phyloP scores from a whole-genome alignment of 2,113 vertebrate species.

The Sitta europaea region DNA sequence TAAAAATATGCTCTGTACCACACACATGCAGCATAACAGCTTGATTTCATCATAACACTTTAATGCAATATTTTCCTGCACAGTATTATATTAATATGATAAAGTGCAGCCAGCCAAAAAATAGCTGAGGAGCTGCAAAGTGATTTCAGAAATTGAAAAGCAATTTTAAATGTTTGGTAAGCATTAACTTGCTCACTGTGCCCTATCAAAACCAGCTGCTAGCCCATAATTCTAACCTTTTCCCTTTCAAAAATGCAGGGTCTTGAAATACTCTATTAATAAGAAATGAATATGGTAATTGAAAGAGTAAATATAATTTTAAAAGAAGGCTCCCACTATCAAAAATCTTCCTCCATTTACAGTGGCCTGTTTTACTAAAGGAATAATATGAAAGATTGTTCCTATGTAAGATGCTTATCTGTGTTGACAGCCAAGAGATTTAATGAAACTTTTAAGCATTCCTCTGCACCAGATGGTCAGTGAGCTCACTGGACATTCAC shows the following conservation, averaged over 20 bases:
- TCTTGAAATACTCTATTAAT: slow-evolving; percentile 32
- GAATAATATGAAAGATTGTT: not conserved
- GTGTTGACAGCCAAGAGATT: not conserved
- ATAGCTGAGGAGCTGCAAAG: slow-evolving; percentile 27
- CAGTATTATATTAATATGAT: slow-evolving; percentile 59
- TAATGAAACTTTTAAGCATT: not conserved
- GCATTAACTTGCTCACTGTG: not conserved
- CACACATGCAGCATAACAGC: slow-evolving; percentile 61
- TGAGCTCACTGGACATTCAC: not conserved
- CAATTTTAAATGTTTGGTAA: slow-evolving; percentile 13
- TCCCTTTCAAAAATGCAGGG: slow-evolving; percentile 25
- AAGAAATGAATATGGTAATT: slow-evolving; percentile 35
- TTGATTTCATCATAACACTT: slow-evolving; percentile 60
- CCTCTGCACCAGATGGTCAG: not conserved
- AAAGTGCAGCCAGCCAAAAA: slow-evolving; percentile 54
- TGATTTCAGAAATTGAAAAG: slow-evolving; percentile 29
- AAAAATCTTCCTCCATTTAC: not conserved
- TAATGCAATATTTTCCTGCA: slow-evolving; percentile 38
- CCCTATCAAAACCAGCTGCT: slow-evolving; percentile 42
- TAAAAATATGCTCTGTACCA: slow-evolving; percentile 68
- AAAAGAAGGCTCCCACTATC: not conserved
- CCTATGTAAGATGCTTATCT: not conserved
- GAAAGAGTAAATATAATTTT: slow-evolving; percentile 45
- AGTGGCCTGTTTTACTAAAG: not conserved
- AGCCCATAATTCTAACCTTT: slow-evolving; percentile 48